Conservation (phyloP, 1,140 invertebrate genomes). For the Anastrepha obliqua region DNA sequence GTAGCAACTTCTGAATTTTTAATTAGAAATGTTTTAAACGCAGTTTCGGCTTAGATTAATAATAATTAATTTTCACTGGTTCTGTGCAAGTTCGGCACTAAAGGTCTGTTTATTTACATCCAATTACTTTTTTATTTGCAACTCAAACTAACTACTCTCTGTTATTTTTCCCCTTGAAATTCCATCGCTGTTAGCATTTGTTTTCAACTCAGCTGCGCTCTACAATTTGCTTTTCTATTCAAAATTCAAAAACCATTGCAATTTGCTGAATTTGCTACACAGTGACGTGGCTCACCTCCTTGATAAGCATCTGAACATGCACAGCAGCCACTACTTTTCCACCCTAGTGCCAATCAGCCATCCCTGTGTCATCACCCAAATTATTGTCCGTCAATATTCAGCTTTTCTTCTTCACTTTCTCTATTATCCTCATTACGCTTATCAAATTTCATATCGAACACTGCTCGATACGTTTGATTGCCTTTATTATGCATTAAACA, state of each 20-base stretch:
- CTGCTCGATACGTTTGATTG: not conserved
- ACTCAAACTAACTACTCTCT: too few species aligned
- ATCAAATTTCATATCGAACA: slow-evolving; percentile 19
- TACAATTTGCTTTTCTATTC: slow-evolving; percentile 1
- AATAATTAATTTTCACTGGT: too few species aligned
- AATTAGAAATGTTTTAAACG: too few species aligned
- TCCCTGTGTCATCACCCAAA: not conserved
- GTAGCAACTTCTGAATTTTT: too few species aligned
- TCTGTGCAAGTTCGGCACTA: too few species aligned
- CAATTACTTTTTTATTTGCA: too few species aligned
- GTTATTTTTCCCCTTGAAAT: too few species aligned
- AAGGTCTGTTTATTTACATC: too few species aligned
- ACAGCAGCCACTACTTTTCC: not conserved
- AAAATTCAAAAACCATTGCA: not conserved
- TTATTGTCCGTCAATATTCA: not conserved
- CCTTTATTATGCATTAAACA: not conserved
- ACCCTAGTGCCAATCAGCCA: not conserved
- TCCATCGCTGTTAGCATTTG: too few species aligned
- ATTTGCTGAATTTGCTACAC: not conserved
- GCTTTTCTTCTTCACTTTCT: not conserved
- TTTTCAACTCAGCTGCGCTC: not conserved
- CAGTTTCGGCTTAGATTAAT: too few species aligned
- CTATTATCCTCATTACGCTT: slow-evolving; percentile 25
- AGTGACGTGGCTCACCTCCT: not conserved
- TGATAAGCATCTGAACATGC: not conserved